Conservation (phyloP, 2,888 invertebrate species). For the Yponomeuta evonymella region DNA sequence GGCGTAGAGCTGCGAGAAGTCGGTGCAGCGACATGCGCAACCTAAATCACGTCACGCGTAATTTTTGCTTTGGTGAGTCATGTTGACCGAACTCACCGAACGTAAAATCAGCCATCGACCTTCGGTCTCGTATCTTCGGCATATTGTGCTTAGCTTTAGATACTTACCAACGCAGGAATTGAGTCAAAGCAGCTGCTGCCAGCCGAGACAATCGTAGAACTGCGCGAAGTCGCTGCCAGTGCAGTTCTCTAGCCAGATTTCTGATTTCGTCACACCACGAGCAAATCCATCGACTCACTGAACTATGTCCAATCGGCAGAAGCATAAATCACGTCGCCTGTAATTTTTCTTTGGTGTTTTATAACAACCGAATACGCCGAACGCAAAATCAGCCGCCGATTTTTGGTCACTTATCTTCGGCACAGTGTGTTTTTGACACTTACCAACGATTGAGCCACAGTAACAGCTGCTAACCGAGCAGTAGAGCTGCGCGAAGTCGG, state of each 20-base stretch:
- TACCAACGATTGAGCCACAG: slow-evolving; percentile 95
- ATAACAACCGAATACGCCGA: too few species aligned
- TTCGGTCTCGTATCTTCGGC: too few species aligned
- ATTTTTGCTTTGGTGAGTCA: too few species aligned
- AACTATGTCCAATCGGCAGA: too few species aligned
- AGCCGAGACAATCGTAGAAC: slow-evolving; percentile 86
- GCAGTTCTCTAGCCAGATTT: too few species aligned
- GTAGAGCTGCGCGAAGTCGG: slow-evolving; percentile 88
- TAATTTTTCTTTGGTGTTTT: too few species aligned
- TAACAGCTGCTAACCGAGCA: slow-evolving; percentile 93
- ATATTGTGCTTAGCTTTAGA: too few species aligned
- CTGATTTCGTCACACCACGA: neutral
- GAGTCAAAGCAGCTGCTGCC: slow-evolving; percentile 92
- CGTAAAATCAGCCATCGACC: too few species aligned
- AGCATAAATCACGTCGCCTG: neutral
- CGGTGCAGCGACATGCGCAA: slow-evolving; percentile 91
- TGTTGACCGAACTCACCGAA: too few species aligned
- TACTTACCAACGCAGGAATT: slow-evolving; percentile 84
- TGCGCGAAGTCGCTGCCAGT: neutral
- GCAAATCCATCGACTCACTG: neutral
- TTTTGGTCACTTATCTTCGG: too few species aligned
- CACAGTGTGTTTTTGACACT: slow-evolving; percentile 66
- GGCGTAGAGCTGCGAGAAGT: slow-evolving; percentile 89
- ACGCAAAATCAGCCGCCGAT: too few species aligned
- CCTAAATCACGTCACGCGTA: too few species aligned